These are phyloP conservation scores for Cryptotis parvus DNA, from an alignment of 2,113 vertebrate species.

Conservation along the genomic window DNA sequence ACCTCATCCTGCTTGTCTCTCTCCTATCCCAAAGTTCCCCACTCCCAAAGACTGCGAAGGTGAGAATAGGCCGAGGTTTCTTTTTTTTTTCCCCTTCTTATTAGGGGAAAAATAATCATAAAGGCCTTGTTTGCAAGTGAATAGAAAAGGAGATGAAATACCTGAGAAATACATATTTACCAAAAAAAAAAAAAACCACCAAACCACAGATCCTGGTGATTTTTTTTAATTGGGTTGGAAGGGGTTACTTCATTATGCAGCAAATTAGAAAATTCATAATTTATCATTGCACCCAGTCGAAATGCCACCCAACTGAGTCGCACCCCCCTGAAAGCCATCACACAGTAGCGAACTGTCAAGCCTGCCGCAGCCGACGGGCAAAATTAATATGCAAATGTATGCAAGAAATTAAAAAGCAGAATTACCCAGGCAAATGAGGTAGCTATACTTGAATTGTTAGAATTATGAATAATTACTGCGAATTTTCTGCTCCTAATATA, in stretches of 20 bases:
- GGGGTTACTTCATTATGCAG: constrained; percentile 98
- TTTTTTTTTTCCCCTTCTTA: constrained; percentile 46
- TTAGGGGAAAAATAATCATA: constrained; percentile 61
- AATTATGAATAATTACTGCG: constrained; percentile 99
- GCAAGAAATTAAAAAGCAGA: constrained; percentile 99
- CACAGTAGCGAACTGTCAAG: constrained; percentile 97
- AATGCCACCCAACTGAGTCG: constrained; percentile 99
- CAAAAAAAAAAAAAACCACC: constrained; percentile 70
- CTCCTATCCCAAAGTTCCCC: background rate
- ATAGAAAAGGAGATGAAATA: constrained; percentile 72
- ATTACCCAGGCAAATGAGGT: constrained; percentile 99
- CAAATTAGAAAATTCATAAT: constrained; percentile 99
- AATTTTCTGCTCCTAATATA: constrained; percentile 99
- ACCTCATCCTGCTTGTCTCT: constrained; percentile 37
- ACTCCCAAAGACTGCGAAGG: too few species aligned
- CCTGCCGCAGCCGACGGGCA: constrained; percentile 98
- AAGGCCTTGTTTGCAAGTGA: constrained; percentile 47
- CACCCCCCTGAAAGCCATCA: constrained; percentile 96
- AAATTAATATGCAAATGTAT: constrained; percentile 99
- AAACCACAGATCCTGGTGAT: constrained; percentile 81
- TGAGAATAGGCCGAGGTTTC: background rate
- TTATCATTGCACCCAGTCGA: constrained; percentile 99
- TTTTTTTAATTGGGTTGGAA: constrained; percentile 92
- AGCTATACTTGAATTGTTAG: constrained; percentile 99
- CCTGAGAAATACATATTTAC: constrained; percentile 78